phyloP scores from a whole-genome alignment of 2,888 invertebrate genomes.

The Lomographa bimaculata region DNA sequence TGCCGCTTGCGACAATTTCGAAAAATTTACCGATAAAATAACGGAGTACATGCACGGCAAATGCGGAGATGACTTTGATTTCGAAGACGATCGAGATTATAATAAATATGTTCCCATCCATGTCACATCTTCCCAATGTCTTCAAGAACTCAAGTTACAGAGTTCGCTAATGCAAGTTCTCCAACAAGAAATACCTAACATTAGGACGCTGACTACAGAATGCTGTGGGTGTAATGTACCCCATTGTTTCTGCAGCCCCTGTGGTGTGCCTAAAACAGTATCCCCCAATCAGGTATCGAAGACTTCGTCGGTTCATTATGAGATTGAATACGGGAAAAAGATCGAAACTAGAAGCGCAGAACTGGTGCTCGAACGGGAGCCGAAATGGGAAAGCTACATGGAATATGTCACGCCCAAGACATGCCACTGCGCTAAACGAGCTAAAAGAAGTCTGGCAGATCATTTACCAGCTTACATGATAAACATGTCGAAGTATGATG shows the following conservation, averaged over 20 bases:
- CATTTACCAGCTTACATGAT: constrained; percentile 69
- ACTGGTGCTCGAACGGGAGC: constrained; percentile 56
- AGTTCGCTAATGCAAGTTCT: constrained; percentile 67
- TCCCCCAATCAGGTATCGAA: no score
- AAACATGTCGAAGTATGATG: constrained; percentile 52
- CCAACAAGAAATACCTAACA: constrained; percentile 58
- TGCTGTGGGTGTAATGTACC: constrained; percentile 56
- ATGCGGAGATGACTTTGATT: constrained; percentile 50
- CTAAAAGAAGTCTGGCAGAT: constrained; percentile 60
- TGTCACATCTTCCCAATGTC: constrained; percentile 46
- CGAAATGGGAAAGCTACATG: constrained; percentile 64
- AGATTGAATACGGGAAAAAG: constrained; percentile 39
- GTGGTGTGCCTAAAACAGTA: no score
- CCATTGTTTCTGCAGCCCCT: constrained; percentile 53
- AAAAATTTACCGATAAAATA: constrained; percentile 57
- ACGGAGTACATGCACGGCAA: constrained; percentile 52
- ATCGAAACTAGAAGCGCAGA: constrained; percentile 45
- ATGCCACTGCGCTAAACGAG: constrained; percentile 56
- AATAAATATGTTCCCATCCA: constrained; percentile 54
- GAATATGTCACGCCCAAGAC: constrained; percentile 48
- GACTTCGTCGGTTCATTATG: constrained; percentile 12
- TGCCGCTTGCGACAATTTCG: constrained; percentile 67
- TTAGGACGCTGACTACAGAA: constrained; percentile 43
- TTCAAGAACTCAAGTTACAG: constrained; percentile 55
- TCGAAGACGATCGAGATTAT: constrained; percentile 55